Percentiles rank a stretch among this genome's conserved stretches.
phyloP scores from a whole-genome alignment of 2,888 invertebrate genomes.

The Nebria brevicollis region DNA sequence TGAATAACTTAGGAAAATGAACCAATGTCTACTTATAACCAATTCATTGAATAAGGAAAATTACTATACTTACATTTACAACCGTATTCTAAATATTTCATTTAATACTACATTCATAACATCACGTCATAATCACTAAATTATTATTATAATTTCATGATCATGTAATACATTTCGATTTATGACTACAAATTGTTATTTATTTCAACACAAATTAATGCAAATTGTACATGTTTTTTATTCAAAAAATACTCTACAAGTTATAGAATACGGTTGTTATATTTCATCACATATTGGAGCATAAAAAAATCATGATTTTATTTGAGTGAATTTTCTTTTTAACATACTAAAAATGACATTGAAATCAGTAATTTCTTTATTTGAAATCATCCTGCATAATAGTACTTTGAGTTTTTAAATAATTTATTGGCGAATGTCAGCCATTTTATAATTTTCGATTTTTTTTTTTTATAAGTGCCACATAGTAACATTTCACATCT shows the following conservation, averaged over 20 bases:
- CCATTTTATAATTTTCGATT: slow-evolving; percentile 13
- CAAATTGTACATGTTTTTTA: no score
- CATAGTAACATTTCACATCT: slow-evolving; percentile 32
- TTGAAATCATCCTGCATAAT: slow-evolving; percentile 37
- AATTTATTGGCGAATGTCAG: slow-evolving; percentile 7
- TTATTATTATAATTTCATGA: neutral
- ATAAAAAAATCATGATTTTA: neutral
- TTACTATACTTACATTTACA: neutral
- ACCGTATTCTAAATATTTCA: neutral
- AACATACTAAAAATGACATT: neutral
- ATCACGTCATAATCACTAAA: neutral
- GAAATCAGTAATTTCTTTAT: slow-evolving; percentile 6
- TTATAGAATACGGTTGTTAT: neutral
- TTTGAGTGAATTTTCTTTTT: neutral
- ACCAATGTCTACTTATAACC: slow-evolving; percentile 2
- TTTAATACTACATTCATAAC: neutral
- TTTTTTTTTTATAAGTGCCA: slow-evolving; percentile 34
- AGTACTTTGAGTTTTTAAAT: slow-evolving; percentile 31
- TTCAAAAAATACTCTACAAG: neutral
- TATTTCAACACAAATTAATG: no score
- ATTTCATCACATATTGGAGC: neutral
- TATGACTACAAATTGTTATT: no score
- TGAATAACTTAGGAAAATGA: slow-evolving; percentile 24
- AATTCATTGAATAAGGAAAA: slow-evolving; percentile 11
- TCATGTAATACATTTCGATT: no score